Percentiles rank a stretch among this genome's conserved stretches.
Conservation (phyloP, 2,113 vertebrate genomes). For the Pogonocichla stellata region DNA sequence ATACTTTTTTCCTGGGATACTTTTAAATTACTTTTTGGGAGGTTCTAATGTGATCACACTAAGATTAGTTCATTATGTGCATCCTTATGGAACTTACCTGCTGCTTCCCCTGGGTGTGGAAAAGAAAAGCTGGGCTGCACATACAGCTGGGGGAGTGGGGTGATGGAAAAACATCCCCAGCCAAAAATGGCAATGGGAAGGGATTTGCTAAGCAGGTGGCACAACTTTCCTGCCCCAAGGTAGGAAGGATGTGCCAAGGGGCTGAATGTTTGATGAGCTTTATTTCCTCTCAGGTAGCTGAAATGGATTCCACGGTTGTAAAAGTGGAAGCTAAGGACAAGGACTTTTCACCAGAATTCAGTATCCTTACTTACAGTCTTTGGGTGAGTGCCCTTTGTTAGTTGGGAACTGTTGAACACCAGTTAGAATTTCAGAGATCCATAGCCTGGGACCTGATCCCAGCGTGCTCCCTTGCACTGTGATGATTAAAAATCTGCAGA, state of each 20-base stretch:
- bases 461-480: neutral
- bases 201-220: neutral
- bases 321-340: conserved; percentile 72
- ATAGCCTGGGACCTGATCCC: neutral
- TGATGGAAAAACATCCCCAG: neutral
- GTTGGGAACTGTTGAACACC: neutral
- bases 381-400: conserved; percentile 49
- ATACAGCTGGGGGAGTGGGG: neutral
- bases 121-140: neutral
- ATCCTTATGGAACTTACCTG: rapidly evolving
- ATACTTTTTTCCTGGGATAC: neutral
- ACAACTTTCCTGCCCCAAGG: neutral
- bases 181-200: neutral
- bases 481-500: neutral
- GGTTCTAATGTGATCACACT: neutral
- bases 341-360: conserved; percentile 52
- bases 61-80: rapidly evolving
- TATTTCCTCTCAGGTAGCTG: conserved; percentile 28
- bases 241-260: neutral
- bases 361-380: conserved; percentile 66
- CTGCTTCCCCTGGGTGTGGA: rapidly evolving
- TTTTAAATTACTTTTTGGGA: neutral
- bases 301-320: conserved; percentile 34
- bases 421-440: neutral
- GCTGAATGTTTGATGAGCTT: neutral